These are phyloP conservation scores for Lepus oiostolus DNA, from an alignment of 2,797 vertebrate species.

Conservation along the genomic window DNA sequence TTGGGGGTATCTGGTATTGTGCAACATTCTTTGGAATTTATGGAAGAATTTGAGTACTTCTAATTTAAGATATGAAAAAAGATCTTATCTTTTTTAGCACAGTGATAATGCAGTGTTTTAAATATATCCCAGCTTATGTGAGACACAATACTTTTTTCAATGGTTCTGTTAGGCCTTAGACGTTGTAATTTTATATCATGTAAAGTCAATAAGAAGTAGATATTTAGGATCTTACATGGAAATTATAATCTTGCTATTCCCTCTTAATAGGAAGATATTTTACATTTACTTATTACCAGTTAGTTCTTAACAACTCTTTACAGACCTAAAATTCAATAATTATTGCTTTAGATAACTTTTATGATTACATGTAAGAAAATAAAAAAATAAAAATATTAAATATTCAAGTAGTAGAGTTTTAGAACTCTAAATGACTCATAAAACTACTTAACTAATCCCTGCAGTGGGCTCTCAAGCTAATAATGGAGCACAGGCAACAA, in stretches of 20 bases:
- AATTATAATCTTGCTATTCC: neutral
- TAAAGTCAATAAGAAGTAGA: neutral
- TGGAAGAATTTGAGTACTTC: conserved; percentile 57
- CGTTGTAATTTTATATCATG: neutral
- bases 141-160: neutral
- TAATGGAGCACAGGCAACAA: neutral
- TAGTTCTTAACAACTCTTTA: neutral
- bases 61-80: conserved; percentile 48
- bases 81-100: conserved; percentile 41
- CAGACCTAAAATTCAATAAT: neutral
- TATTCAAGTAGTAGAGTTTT: neutral
- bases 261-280: neutral
- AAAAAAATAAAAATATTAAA: neutral
- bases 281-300: neutral
- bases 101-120: conserved; percentile 35
- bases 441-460: neutral
- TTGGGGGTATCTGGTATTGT: conserved; percentile 71
- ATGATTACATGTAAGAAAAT: neutral
- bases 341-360: neutral
- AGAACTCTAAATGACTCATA: neutral
- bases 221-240: neutral
- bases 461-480: neutral
- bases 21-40: conserved; percentile 72
- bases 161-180: neutral
- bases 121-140: neutral